Conservation (phyloP, 2,888 invertebrate species). For the Limenitis arthemis region DNA sequence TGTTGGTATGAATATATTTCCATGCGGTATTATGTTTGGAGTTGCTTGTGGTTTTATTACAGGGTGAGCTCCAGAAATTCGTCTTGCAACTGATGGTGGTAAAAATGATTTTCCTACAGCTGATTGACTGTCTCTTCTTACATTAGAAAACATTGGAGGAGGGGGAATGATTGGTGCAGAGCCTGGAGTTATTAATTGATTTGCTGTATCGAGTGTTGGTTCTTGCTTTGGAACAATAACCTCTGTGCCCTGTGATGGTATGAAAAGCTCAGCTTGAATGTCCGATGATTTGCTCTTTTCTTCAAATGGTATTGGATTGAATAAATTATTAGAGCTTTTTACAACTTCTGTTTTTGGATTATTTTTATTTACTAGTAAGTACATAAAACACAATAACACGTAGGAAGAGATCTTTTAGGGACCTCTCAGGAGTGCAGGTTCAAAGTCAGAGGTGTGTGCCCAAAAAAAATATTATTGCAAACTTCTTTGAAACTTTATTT, state of each 20-base stretch:
- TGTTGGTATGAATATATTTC: slow-evolving; percentile 49
- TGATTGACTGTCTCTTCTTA: slow-evolving; percentile 33
- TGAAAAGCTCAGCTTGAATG: neutral
- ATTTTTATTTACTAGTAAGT: too few relatives aligned
- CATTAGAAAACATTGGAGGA: slow-evolving; percentile 57
- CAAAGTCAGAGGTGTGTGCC: too few relatives aligned
- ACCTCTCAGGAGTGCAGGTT: too few relatives aligned
- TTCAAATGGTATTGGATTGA: neutral
- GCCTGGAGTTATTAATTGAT: neutral
- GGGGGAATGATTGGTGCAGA: slow-evolving; percentile 43
- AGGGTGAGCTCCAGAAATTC: slow-evolving; percentile 49
- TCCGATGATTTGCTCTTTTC: neutral
- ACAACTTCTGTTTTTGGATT: neutral
- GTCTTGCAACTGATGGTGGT: slow-evolving; percentile 60
- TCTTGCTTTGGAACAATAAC: neutral
- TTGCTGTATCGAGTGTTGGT: neutral
- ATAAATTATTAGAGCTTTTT: neutral
- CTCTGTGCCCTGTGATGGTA: neutral
- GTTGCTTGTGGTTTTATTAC: slow-evolving; percentile 39
- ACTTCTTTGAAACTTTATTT: too few relatives aligned
- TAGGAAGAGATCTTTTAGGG: too few relatives aligned
- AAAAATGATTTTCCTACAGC: slow-evolving; percentile 43
- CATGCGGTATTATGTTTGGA: slow-evolving; percentile 24
- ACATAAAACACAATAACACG: too few relatives aligned
- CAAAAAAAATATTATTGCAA: too few relatives aligned